Evolutionary conservation across 2,113 vertebrate species (phyloP).

Genomic region (Raja brachyura): DNA sequence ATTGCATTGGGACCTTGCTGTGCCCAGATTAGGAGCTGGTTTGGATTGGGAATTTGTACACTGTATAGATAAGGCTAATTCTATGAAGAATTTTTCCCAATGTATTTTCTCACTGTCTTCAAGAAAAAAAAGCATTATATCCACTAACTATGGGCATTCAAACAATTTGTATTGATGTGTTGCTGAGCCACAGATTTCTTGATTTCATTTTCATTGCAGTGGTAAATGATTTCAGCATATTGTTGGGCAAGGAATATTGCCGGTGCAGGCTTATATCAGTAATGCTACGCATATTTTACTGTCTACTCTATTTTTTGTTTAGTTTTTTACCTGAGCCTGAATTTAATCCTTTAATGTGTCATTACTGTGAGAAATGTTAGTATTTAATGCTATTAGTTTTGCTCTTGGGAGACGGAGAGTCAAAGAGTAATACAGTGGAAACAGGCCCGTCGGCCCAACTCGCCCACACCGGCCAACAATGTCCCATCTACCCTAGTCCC

Average conservation of each 20-base stretch:
- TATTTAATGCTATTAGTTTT: neutral
- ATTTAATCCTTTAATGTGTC: neutral
- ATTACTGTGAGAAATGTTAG: neutral
- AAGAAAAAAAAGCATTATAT: neutral
- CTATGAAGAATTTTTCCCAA: neutral
- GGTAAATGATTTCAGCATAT: neutral
- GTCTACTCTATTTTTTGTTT: no score
- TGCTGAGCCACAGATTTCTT: neutral
- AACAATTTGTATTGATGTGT: neutral
- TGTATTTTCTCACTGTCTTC: neutral
- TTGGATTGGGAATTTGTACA: neutral
- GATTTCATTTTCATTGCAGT: neutral
- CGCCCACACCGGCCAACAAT: no score
- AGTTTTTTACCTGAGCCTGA: neutral
- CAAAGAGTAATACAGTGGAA: no score
- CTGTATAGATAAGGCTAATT: neutral
- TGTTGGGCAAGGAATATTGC: neutral
- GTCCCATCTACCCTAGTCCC: no score
- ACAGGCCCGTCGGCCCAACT: no score
- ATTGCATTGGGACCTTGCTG: no score
- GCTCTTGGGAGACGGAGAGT: neutral
- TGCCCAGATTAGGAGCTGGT: neutral
- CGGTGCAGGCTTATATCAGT: neutral
- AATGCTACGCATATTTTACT: neutral
- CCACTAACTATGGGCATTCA: neutral